A percentile compares a stretch with the other conserved stretches of the same genome.
These are phyloP conservation scores for Carabus problematicus DNA, from an alignment of 2,888 invertebrate species.

Conservation along the genomic window DNA sequence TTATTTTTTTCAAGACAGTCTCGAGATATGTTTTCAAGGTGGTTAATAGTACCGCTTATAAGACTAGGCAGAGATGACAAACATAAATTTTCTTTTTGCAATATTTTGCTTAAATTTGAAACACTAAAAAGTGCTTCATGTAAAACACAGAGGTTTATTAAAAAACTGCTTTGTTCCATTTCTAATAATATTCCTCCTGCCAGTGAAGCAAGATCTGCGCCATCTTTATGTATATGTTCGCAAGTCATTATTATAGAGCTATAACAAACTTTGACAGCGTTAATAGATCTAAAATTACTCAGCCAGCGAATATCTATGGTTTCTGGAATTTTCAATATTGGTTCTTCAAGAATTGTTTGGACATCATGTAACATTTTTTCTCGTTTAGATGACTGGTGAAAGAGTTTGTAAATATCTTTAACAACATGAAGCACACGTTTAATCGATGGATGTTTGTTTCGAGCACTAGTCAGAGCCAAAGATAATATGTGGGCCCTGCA, in stretches of 20 bases:
- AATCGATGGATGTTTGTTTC: conserved; percentile 7
- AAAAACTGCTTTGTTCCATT: conserved; percentile 6
- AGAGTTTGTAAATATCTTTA: conserved; percentile 4
- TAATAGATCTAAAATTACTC: conserved; percentile 8
- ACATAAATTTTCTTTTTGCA: conserved; percentile 8
- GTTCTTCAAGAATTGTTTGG: conserved; percentile 9
- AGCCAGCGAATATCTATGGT: conserved; percentile 6
- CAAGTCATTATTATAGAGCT: neutral
- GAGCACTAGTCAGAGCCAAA: conserved; percentile 6
- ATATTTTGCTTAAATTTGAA: conserved; percentile 2
- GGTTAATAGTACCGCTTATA: conserved; percentile 6
- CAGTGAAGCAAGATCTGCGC: conserved; percentile 6
- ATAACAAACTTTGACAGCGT: conserved; percentile 6
- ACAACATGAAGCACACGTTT: neutral
- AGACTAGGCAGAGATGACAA: conserved; percentile 2
- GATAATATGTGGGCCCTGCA: conserved; percentile 1
- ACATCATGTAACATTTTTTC: neutral
- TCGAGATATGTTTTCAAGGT: neutral
- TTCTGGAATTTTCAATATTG: conserved; percentile 9
- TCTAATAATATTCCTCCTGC: conserved; percentile 5
- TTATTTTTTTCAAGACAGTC: conserved; percentile 3
- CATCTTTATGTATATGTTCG: conserved; percentile 4
- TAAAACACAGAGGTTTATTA: conserved; percentile 6
- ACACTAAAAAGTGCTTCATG: too few relatives aligned
- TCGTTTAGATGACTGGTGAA: neutral